phyloP scores from a whole-genome alignment of 2,113 vertebrate species.

The Nothobranchius furzeri region DNA sequence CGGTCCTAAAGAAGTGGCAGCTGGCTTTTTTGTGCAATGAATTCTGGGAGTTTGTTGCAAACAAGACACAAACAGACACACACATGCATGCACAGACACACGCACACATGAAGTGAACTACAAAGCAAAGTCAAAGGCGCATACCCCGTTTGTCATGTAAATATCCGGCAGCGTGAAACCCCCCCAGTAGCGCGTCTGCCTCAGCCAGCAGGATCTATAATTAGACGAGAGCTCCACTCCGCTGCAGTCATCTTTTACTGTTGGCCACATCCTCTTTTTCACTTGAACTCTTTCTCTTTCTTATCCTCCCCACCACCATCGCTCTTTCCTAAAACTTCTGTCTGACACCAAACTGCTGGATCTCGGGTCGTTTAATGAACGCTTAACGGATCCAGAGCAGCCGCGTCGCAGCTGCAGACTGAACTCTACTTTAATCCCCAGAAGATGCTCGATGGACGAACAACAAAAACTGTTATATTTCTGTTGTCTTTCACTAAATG shows the following conservation, averaged over 20 bases:
- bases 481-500: background rate
- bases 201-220: conserved; percentile 71
- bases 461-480: background rate
- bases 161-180: conserved; percentile 61
- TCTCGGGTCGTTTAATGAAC: too few relatives aligned
- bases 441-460: too few relatives aligned
- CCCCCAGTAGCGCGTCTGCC: conserved; percentile 63
- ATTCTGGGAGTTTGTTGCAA: conserved; percentile 1
- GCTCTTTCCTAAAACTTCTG: conserved; percentile 3
- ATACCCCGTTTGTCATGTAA: conserved; percentile 61
- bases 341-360: background rate
- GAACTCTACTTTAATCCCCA: too few relatives aligned
- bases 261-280: conserved; percentile 74
- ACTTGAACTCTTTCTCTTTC: conserved; percentile 65
- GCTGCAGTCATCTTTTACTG: conserved; percentile 75
- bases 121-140: conserved; percentile 43
- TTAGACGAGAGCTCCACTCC: conserved; percentile 73
- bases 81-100: background rate
- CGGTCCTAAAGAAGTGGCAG: conserved; percentile 1
- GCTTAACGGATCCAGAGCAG: too few relatives aligned
- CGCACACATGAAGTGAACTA: background rate
- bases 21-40: too few relatives aligned
- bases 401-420: too few relatives aligned
- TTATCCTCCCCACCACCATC: conserved; percentile 32
- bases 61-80: background rate